A percentile compares a stretch with the other conserved stretches of the same genome.
Evolutionary conservation across 2,113 vertebrate species (phyloP).

Genomic region (Corythaixoides concolor): DNA sequence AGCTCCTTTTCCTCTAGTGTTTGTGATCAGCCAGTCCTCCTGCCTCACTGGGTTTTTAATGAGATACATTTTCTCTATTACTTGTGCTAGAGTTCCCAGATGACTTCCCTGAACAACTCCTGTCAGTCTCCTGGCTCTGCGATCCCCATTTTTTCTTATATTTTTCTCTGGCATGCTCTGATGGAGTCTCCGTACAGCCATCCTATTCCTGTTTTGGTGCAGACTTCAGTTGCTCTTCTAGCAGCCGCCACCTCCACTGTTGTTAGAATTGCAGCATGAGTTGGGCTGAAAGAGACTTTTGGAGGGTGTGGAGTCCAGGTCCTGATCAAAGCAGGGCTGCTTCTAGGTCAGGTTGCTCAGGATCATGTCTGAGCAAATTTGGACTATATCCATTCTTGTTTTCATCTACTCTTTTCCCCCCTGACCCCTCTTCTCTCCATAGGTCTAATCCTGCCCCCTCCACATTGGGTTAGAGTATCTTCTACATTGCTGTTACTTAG

Average conservation of each 20-base stretch:
- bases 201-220: background rate
- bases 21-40: background rate
- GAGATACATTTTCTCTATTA: background rate
- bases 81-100: background rate
- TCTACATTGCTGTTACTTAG: background rate
- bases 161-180: background rate
- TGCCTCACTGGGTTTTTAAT: background rate
- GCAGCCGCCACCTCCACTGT: background rate
- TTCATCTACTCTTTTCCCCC: background rate
- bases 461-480: background rate
- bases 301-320: background rate
- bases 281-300: background rate
- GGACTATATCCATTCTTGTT: background rate
- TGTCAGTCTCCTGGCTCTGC: background rate
- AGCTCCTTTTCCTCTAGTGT: background rate
- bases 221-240: accelerated
- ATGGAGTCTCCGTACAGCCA: background rate
- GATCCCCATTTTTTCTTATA: accelerated
- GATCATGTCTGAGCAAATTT: background rate
- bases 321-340: background rate
- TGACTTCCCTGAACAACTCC: background rate
- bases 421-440: accelerated
- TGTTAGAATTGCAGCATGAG: background rate
- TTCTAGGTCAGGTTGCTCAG: background rate
- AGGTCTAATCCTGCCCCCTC: background rate